Evolutionary conservation across 1,140 invertebrate genomes (phyloP), one percentile per base, ranked within the genome.

Genomic region (Heliothis subflexa): DNA sequence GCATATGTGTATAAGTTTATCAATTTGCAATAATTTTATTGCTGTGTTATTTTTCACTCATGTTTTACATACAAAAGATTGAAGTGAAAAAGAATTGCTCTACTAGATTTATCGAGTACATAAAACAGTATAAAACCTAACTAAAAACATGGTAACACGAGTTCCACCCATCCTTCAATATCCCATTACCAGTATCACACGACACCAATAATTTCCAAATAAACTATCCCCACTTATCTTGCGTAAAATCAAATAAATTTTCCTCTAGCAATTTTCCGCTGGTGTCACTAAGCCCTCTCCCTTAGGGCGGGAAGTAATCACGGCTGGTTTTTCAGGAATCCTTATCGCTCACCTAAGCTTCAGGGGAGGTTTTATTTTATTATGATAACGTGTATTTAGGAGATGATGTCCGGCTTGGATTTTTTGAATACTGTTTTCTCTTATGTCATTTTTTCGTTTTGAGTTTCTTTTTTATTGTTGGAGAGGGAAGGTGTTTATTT

Each of bases 301-400:
- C 57, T 62, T 12, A 52, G 0, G 50, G 59, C 40, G 11, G 73
- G 33, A 75, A 75, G 73, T 75, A 75, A 75, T 75, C 73, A 75
- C 33, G 45, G 75, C 18, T 13, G 66, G 74, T 77, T 68, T 76
- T 45, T 55, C 54, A 73, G 16, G 61, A 68, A 57, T 25, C 62
- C 75, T 78, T 78, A 78, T 77, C 74, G 64, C 62, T 57, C 54
- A 57, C 18, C n/a, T 78, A 59, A 78, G 50, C 54, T 62, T 59
- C 52, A 64, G 33, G 10, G 72, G 52, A 62, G 57, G 57, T 50
- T 74, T 59, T 75, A 75, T 75, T 61, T 62, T 75, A 75, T 73
- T 73, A 73, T 73, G 40, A 73, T 64, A 74, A 73, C 33, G 55
- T 45, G 40, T 64, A 64, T 62, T 50, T 33, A 25, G 21, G 62